Evolutionary conservation across 2,797 vertebrate species (phyloP).

Genomic region (Acropternis orthonyx): DNA sequence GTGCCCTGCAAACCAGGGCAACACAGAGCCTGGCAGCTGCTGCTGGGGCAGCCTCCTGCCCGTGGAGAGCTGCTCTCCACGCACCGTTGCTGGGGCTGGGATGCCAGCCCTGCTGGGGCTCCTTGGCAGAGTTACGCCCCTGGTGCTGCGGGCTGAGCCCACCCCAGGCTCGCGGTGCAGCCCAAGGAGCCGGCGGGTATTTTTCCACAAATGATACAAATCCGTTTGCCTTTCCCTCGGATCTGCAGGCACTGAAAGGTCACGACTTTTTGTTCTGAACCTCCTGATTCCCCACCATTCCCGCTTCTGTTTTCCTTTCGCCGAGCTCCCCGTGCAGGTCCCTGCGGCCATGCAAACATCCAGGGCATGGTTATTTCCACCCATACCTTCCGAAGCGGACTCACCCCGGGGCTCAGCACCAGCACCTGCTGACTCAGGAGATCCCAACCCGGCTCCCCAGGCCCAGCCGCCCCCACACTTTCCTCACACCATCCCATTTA

Average conservation of each 20-base stretch:
- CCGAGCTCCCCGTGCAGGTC: not conserved
- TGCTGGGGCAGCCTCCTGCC: not conserved
- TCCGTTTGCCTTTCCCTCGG: not conserved
- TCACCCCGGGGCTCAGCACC: not conserved
- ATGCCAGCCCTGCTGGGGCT: not conserved
- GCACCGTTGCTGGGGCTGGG: not conserved
- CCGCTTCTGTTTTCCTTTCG: not conserved
- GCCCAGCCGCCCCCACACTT: not conserved
- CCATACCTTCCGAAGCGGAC: not conserved
- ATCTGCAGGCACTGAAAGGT: not conserved
- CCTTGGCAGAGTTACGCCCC: accelerated
- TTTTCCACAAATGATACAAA: not conserved
- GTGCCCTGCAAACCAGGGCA: accelerated
- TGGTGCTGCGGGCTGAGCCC: not conserved
- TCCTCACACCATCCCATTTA: not conserved
- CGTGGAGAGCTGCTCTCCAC: not conserved
- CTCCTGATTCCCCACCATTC: not conserved
- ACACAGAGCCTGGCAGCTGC: not conserved
- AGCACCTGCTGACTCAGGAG: not conserved
- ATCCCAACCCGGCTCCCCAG: not conserved
- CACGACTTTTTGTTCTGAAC: not conserved
- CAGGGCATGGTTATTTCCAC: not conserved
- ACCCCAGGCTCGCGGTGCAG: not conserved
- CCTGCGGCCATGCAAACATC: not conserved
- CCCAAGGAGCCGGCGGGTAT: not conserved